A percentile compares a stretch with the other conserved stretches of the same genome.
phyloP scores from a whole-genome alignment of 2,113 vertebrate genomes.

The Syrrhaptes paradoxus region DNA sequence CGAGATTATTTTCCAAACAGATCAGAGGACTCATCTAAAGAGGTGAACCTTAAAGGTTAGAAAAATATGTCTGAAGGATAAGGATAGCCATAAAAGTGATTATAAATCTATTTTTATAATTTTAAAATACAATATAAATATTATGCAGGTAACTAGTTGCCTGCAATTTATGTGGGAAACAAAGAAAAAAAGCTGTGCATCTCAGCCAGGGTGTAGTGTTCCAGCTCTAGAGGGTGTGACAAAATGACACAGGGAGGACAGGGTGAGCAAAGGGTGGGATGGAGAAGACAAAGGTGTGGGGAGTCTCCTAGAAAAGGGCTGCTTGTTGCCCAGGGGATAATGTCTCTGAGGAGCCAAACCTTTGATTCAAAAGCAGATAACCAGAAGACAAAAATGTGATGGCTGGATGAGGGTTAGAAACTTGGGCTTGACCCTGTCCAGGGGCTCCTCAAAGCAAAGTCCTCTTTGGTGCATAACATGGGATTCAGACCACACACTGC shows the following conservation, averaged over 20 bases:
- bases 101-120: not conserved
- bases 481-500: not conserved
- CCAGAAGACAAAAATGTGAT: not conserved
- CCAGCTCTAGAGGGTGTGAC: not conserved
- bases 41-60: not conserved
- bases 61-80: not conserved
- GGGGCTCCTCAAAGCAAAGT: not conserved
- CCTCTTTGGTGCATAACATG: rapidly evolving
- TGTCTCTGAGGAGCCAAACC: not conserved
- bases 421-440: rapidly evolving
- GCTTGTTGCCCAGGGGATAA: rapidly evolving
- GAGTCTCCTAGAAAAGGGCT: not conserved
- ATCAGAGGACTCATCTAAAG: not conserved
- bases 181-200: not conserved
- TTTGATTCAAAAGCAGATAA: not conserved
- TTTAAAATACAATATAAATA: not conserved
- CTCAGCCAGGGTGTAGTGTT: not conserved
- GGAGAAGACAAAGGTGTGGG: not conserved
- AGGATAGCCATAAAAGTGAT: not conserved
- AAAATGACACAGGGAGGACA: not conserved
- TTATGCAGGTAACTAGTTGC: not conserved
- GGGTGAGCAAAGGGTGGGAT: not conserved
- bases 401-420: not conserved
- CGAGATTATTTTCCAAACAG: not conserved
- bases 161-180: not conserved